Conservation (phyloP, 1,140 invertebrate species). For the Nilaparvata lugens region DNA sequence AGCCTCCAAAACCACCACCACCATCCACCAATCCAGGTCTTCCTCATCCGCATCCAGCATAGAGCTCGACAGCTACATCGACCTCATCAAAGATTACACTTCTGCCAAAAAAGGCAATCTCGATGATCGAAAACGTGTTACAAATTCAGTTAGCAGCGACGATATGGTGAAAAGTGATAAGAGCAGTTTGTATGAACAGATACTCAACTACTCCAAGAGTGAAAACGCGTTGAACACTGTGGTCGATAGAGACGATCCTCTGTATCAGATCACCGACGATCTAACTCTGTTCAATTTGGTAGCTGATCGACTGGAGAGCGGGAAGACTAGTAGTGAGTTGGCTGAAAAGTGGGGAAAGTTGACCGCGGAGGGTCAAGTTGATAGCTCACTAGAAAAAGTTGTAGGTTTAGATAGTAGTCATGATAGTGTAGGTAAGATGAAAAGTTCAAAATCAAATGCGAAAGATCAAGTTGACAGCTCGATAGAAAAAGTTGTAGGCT, state of each 20-base stretch:
- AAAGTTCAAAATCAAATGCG: too few relatives aligned
- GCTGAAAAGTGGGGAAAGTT: conserved; percentile 5
- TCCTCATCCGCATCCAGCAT: neutral
- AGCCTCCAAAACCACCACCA: neutral
- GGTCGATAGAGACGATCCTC: neutral
- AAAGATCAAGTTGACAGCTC: too few relatives aligned
- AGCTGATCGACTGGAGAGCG: neutral
- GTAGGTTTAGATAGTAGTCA: too few relatives aligned
- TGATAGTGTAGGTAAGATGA: too few relatives aligned
- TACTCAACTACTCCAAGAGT: neutral
- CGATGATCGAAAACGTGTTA: neutral
- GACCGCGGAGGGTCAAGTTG: too few relatives aligned
- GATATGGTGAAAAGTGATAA: neutral
- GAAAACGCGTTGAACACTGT: neutral
- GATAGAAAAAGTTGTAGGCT: too few relatives aligned
- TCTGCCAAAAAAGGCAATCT: conserved; percentile 3
- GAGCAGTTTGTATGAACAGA: neutral
- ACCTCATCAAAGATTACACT: conserved; percentile 20
- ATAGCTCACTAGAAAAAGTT: too few relatives aligned
- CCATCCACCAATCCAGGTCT: neutral
- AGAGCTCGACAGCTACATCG: conserved; percentile 16
- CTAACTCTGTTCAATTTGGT: neutral
- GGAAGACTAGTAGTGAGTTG: neutral
- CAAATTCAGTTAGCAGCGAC: neutral
- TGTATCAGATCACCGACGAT: neutral